Evolutionary conservation across 2,888 invertebrate genomes (phyloP), one percentile per base, ranked within the genome.

Genomic region (Polyommatus iphigenia): DNA sequence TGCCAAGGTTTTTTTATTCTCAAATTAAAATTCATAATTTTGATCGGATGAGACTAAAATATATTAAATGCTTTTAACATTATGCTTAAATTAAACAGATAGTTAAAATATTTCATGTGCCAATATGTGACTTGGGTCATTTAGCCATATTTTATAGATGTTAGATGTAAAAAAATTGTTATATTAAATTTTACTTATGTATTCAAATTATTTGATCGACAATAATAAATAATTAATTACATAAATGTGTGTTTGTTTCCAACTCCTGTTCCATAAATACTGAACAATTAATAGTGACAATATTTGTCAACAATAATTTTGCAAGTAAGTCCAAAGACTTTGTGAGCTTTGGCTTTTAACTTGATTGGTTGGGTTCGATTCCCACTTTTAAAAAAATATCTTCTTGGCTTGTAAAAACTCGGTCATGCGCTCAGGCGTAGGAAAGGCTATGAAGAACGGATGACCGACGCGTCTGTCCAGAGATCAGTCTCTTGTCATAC

Each of bases 141-240:
- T 85, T 91, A 93, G 93, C 93, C 92, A 93, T 94, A 93, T 91
- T 89, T 90, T 89, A 90, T 89, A 90, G 88, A 85, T 86, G 29
- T 88, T 86, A 86, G 85, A 81, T 87, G 86, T 89, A 91, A 88
- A 90, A 54, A 90, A 88, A 90, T 88, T 87, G 86, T 87, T 88
- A 88, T 88, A 85, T 88, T 86, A 87, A 88, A 82, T 81, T 87
- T 86, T 89, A 89, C 89, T 88, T 92, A 91, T 92, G 88, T 92
- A 90, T 91, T 87, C 86, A 90, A 89, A 90, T 87, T 89, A 77
- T 85, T 89, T 87, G 86, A 89, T 89, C 88, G 88, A 90, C 90
- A 89, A 86, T 89, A 92, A 92, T 93, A 92, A 93, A 93, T 88
- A 90, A 89, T 89, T 87, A 89, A 88, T 90, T 86, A 85, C 82